Evolutionary conservation across 2,797 vertebrate species (phyloP).

Genomic region (Chrysocyon brachyurus): DNA sequence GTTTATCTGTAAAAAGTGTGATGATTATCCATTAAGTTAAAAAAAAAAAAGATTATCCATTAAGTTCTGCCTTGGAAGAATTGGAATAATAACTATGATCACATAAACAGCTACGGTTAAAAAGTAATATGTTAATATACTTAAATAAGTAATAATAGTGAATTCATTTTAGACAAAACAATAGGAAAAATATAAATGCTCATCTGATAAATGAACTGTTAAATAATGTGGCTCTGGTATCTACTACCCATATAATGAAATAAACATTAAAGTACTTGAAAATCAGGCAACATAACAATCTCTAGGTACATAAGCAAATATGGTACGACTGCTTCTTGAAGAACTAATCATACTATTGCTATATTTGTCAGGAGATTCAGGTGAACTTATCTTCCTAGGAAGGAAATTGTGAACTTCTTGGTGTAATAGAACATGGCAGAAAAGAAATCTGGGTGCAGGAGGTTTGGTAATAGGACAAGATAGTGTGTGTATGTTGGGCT

Average conservation of each 20-base stretch:
- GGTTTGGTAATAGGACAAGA: not conserved
- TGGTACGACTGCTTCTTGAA: not conserved
- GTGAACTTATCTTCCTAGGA: not conserved
- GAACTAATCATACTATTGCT: not conserved
- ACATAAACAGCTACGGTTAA: conserved; percentile 31
- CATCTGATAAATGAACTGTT: conserved; percentile 32
- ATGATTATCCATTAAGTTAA: conserved; percentile 79
- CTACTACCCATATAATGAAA: conserved; percentile 15
- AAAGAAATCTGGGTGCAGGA: not conserved
- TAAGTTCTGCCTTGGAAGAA: conserved; percentile 74
- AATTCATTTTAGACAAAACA: conserved; percentile 48
- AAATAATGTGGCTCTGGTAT: not conserved
- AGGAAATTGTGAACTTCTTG: not conserved
- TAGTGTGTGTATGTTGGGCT: not conserved
- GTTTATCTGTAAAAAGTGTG: conserved; percentile 80
- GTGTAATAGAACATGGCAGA: not conserved
- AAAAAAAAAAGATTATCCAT: conserved; percentile 63
- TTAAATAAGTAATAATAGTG: conserved; percentile 1
- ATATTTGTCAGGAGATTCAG: not conserved
- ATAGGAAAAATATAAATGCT: not conserved
- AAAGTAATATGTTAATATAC: not conserved
- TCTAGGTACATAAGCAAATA: not conserved
- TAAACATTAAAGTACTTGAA: conserved; percentile 31
- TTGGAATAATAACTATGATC: conserved; percentile 64
- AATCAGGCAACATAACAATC: not conserved